Evolutionary conservation across 2,797 vertebrate genomes (phyloP), one percentile per base, ranked within the genome.

Genomic region (Nyctalus aviator): DNA sequence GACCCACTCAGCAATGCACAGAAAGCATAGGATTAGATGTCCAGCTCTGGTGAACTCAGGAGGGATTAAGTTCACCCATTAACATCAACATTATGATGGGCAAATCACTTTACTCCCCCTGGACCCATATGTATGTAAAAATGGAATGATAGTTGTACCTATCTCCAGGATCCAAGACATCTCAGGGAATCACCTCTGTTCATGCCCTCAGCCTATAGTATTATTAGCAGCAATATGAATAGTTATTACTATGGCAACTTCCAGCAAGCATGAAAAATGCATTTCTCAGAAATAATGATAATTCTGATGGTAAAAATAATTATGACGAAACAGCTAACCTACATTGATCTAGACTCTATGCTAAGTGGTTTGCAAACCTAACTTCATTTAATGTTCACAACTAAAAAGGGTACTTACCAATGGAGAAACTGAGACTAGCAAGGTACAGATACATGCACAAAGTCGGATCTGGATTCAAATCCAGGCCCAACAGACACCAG

Each of bases 221-320:
- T 69, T 59, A 89, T 66, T 27, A 75, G 53, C 32, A 81, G 44
- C 37, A 91, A 53, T 57, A 76, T 91, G 37, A 93, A 35, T 32
- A 84, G 32, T 72, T 41, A 82, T 55, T 85, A 59, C 81, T 66
- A 55, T 14, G 84, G 64, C 9, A 78, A 55, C 50, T 89, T 88
- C 64, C 64, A 73, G 23, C 25, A 87, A 64, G 59, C 62, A 77
- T 3, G 27, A 84, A 88, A 88, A 85, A 84, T 62, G 17, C 15
- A 10, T 37, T 50, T 81, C 66, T 92, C 78, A 84, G 79, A 90
- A 93, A 62, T 62, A 84, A 95, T 35, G 25, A 50, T 71, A 57
- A 71, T 37, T 37, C 32, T 64, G 23, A 66, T 5, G 15, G 10
- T 75, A 77, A 73, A 6, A 41, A 84, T 62, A 66, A 79, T 48